Conservation (phyloP, 1,140 invertebrate genomes). For the Ooceraea biroi region DNA sequence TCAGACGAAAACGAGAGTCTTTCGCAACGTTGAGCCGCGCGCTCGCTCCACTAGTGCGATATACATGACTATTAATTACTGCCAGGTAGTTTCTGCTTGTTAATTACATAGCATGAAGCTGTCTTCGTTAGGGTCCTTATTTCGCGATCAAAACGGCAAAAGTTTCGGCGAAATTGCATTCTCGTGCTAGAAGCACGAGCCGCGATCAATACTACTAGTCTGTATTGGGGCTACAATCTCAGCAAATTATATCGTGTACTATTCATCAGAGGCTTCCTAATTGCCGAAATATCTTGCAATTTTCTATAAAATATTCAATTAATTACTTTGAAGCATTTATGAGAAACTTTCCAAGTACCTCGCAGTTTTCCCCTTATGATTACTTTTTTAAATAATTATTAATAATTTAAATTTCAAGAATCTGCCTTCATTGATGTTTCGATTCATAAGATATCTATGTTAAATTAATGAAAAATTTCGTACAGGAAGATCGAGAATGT, state of each 20-base stretch:
- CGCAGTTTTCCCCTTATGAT: background rate
- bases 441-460: too few relatives aligned
- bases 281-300: slow-evolving; percentile 22
- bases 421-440: too few relatives aligned
- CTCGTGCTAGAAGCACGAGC: background rate
- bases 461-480: too few relatives aligned
- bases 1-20: slow-evolving; percentile 56
- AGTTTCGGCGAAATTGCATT: slow-evolving; percentile 33
- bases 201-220: slow-evolving; percentile 37
- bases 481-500: too few relatives aligned
- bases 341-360: background rate
- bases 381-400: background rate
- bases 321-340: background rate
- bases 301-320: background rate
- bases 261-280: background rate
- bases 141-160: slow-evolving; percentile 29
- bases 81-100: slow-evolving; percentile 38
- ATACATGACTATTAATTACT: slow-evolving; percentile 45
- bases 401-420: too few relatives aligned
- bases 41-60: slow-evolving; percentile 1
- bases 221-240: background rate
- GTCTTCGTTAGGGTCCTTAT: slow-evolving; percentile 50
- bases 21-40: slow-evolving; percentile 28
- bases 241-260: background rate
- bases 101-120: slow-evolving; percentile 42